phyloP scores from a whole-genome alignment of 92 coral and sea anemone species.

The Hydrozoanthus gracilis region DNA sequence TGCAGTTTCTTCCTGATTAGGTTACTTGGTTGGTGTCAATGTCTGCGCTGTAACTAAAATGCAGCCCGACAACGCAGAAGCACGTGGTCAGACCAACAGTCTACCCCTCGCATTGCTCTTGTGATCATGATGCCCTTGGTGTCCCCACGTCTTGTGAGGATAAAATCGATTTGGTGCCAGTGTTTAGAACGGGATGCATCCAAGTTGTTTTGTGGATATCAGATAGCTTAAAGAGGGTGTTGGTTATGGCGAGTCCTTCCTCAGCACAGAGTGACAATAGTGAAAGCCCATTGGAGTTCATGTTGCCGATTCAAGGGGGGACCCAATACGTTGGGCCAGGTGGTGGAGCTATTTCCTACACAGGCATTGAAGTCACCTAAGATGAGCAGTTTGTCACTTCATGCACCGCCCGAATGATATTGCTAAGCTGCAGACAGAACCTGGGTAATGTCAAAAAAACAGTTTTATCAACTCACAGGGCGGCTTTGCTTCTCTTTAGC shows the following conservation, averaged over 20 bases:
- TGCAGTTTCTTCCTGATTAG: too few relatives aligned
- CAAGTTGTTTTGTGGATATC: too few relatives aligned
- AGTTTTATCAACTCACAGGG: background rate
- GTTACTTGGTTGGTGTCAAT: too few relatives aligned
- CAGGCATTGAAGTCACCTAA: too few relatives aligned
- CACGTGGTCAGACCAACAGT: too few relatives aligned
- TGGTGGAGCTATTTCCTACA: background rate
- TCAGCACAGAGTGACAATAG: constrained; percentile 49
- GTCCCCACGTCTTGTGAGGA: too few relatives aligned
- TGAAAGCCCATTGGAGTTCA: constrained; percentile 39
- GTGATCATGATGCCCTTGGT: too few relatives aligned
- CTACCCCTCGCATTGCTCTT: too few relatives aligned
- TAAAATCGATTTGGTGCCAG: too few relatives aligned
- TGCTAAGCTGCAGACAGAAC: constrained; percentile 36
- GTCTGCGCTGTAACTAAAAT: too few relatives aligned
- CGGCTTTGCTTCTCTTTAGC: background rate
- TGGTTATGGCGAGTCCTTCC: constrained; percentile 28
- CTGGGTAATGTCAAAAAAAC: background rate
- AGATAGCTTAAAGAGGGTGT: constrained; percentile 38
- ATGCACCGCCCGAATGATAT: background rate
- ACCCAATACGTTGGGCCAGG: constrained; percentile 41
- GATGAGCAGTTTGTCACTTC: constrained; percentile 46
- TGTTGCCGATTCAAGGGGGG: constrained; percentile 37
- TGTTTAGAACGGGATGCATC: too few relatives aligned
- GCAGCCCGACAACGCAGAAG: too few relatives aligned